Evolutionary conservation across 1,140 invertebrate genomes (phyloP).

Genomic region (Geopemphigus sp.): DNA sequence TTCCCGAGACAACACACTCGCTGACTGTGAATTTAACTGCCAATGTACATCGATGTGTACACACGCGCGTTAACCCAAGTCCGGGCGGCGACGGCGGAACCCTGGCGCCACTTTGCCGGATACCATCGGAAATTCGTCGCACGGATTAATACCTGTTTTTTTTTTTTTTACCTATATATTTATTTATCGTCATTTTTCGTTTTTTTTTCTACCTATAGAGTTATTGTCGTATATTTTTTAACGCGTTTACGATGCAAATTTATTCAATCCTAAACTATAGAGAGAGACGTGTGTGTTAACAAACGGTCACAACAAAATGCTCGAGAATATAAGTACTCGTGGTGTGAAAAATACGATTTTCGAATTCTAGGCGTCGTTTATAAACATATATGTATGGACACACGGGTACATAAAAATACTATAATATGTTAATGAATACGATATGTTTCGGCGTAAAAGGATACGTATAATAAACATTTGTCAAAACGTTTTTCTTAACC

Average conservation of each 20-base stretch:
- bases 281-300: conserved; percentile 1
- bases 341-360: conserved; percentile 10
- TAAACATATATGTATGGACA: no score
- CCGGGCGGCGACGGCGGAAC: background rate
- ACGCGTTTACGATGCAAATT: conserved; percentile 44
- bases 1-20: background rate
- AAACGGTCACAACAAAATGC: conserved; percentile 4
- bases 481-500: background rate
- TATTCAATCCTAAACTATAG: conserved; percentile 26
- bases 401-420: background rate
- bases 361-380: conserved; percentile 26
- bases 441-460: background rate
- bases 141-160: conserved; percentile 39
- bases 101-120: conserved; percentile 42
- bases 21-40: conserved; percentile 31
- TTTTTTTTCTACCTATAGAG: background rate
- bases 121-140: conserved; percentile 44
- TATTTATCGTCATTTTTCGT: background rate
- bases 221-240: conserved; percentile 39
- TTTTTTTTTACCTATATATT: background rate
- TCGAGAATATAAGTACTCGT: conserved; percentile 16
- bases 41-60: background rate
- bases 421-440: conserved; percentile 33
- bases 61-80: background rate
- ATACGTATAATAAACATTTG: conserved; percentile 9